These are phyloP conservation scores for Aproaerema taeniolella DNA, from an alignment of 2,888 invertebrate species.

Conservation along the genomic window DNA sequence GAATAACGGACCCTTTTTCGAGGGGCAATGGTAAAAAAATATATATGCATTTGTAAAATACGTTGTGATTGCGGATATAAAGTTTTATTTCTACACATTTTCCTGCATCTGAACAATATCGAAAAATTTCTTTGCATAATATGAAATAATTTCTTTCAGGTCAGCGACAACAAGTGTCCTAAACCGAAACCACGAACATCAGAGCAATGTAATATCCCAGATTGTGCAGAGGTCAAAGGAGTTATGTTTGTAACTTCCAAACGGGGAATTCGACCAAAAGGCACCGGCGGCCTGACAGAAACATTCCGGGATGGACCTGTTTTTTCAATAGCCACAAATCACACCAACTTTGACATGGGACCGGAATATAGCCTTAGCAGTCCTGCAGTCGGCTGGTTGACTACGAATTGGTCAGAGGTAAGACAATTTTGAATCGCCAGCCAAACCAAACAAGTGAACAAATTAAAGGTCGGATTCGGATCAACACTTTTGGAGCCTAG, in stretches of 20 bases:
- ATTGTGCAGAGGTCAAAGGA: constrained; percentile 36
- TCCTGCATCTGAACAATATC: too few species aligned
- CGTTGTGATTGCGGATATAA: too few species aligned
- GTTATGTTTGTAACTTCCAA: constrained; percentile 40
- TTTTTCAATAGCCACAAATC: constrained; percentile 54
- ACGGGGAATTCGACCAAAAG: constrained; percentile 31
- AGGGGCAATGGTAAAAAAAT: too few species aligned
- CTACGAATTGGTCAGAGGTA: constrained; percentile 78
- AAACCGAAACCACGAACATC: constrained; percentile 44
- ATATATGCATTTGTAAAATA: too few species aligned
- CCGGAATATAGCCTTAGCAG: constrained; percentile 59
- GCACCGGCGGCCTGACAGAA: constrained; percentile 36
- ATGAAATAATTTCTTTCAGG: constrained; percentile 30
- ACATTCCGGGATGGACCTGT: constrained; percentile 59
- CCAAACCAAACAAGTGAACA: background rate
- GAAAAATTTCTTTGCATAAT: too few species aligned
- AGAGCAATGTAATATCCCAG: constrained; percentile 53
- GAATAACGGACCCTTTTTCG: too few species aligned
- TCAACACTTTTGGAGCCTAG: too few species aligned
- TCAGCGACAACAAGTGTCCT: constrained; percentile 60
- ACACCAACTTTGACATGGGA: constrained; percentile 49
- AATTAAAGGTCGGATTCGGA: too few species aligned
- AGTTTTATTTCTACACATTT: too few species aligned
- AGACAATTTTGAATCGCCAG: constrained; percentile 19
- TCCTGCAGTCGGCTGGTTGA: constrained; percentile 70